A percentile compares a stretch with the other conserved stretches of the same genome.
phyloP scores from a whole-genome alignment of 2,888 invertebrate species.

The Ormia ochracea region DNA sequence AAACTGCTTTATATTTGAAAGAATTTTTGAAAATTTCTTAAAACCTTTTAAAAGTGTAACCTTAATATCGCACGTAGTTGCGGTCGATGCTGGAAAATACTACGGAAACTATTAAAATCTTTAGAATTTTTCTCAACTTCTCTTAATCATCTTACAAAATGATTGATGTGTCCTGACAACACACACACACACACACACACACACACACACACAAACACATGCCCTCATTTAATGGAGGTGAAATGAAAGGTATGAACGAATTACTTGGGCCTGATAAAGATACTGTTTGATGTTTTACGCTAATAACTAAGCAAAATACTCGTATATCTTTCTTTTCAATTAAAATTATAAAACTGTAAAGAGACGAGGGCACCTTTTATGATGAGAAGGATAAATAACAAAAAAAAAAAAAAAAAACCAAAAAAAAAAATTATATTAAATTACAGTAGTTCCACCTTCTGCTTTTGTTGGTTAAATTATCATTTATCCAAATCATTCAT shows the following conservation, averaged over 20 bases:
- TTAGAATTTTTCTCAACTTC: conserved; percentile 21
- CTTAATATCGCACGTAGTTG: conserved; percentile 44
- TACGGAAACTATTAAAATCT: conserved; percentile 37
- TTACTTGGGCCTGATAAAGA: neutral
- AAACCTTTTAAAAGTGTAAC: too few species aligned
- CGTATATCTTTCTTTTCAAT: neutral
- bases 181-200: neutral
- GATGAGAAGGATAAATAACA: conserved; percentile 62
- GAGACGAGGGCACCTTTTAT: conserved; percentile 67
- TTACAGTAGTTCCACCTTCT: conserved; percentile 67
- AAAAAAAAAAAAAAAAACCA: too few species aligned
- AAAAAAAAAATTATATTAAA: conserved; percentile 76
- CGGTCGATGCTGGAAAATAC: neutral
- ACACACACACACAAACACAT: neutral
- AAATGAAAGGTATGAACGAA: conserved; percentile 9
- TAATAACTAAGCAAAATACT: conserved; percentile 35
- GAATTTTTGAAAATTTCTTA: too few species aligned
- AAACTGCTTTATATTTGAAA: too few species aligned
- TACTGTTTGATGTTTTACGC: conserved; percentile 43
- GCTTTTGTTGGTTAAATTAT: conserved; percentile 41
- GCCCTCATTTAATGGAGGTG: neutral
- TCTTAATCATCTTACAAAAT: neutral
- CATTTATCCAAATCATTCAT: conserved; percentile 45
- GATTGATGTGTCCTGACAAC: conserved; percentile 51
- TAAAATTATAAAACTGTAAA: neutral